Conservation (phyloP, 2,797 vertebrate species). For the Adelosebastes latens region DNA sequence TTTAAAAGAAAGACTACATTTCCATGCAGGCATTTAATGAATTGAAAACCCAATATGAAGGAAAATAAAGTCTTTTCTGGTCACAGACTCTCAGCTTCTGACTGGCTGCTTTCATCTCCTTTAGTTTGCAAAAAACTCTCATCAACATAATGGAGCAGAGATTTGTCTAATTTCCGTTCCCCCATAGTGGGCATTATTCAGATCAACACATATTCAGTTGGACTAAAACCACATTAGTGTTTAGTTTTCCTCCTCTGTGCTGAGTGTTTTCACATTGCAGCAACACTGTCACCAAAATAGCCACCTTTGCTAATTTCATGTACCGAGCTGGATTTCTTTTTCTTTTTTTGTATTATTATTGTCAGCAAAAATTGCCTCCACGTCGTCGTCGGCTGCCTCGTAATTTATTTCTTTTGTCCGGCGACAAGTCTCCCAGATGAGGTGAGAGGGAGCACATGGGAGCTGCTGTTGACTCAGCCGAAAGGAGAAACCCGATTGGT, state of each 20-base stretch:
- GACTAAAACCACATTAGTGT: background rate
- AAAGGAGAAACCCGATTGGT: slow-evolving; percentile 18
- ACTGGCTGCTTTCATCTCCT: background rate
- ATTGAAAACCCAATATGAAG: background rate
- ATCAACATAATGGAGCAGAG: background rate
- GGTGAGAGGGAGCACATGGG: slow-evolving; percentile 32
- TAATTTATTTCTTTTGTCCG: slow-evolving; percentile 72
- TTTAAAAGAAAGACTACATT: background rate
- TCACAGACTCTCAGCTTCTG: background rate
- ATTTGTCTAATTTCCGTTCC: slow-evolving; percentile 17
- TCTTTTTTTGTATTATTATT: background rate
- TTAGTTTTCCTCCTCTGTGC: slow-evolving; percentile 19
- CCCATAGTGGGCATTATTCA: background rate
- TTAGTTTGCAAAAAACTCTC: background rate
- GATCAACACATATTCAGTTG: background rate
- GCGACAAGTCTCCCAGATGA: slow-evolving; percentile 67
- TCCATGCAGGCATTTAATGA: background rate
- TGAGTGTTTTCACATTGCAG: slow-evolving; percentile 20
- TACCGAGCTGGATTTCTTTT: slow-evolving; percentile 10
- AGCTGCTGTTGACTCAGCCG: slow-evolving; percentile 65
- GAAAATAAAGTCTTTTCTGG: background rate
- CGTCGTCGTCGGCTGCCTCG: slow-evolving; percentile 25
- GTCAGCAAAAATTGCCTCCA: slow-evolving; percentile 65
- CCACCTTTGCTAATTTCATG: slow-evolving; percentile 62
- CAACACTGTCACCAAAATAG: slow-evolving; percentile 35